Conservation (phyloP, 2,888 invertebrate species). For the Cheiracanthium punctorium region DNA sequence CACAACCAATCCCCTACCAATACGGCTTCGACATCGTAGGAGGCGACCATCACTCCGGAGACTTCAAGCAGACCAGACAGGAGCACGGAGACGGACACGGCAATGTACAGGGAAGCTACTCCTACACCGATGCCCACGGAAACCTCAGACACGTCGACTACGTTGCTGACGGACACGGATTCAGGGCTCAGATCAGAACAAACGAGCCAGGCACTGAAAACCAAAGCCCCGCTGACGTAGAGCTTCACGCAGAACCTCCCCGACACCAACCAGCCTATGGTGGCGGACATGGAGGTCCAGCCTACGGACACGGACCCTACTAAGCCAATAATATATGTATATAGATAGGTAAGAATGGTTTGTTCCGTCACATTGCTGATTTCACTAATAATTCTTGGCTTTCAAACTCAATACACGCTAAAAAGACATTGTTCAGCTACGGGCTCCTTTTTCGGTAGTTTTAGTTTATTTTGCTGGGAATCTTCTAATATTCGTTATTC, state of each 20-base stretch:
- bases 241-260: constrained; percentile 51
- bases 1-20: constrained; percentile 63
- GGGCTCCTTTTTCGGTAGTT: too few relatives aligned
- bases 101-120: constrained; percentile 63
- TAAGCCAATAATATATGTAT: constrained; percentile 6
- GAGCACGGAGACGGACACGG: constrained; percentile 66
- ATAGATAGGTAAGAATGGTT: background rate
- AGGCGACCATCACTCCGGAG: constrained; percentile 57
- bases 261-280: constrained; percentile 3
- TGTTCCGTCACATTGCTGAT: too few relatives aligned
- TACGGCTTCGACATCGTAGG: constrained; percentile 64
- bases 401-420: too few relatives aligned
- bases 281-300: background rate
- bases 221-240: constrained; percentile 68
- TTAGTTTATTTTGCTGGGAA: too few relatives aligned
- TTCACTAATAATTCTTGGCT: too few relatives aligned
- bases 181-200: constrained; percentile 59
- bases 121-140: constrained; percentile 60
- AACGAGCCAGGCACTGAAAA: constrained; percentile 68
- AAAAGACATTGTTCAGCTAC: too few relatives aligned
- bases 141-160: constrained; percentile 66
- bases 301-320: constrained; percentile 40
- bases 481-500: too few relatives aligned
- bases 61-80: constrained; percentile 57
- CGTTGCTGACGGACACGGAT: constrained; percentile 64